These are phyloP conservation scores for Polydrusus cervinus DNA, from an alignment of 2,888 invertebrate genomes.

Conservation along the genomic window DNA sequence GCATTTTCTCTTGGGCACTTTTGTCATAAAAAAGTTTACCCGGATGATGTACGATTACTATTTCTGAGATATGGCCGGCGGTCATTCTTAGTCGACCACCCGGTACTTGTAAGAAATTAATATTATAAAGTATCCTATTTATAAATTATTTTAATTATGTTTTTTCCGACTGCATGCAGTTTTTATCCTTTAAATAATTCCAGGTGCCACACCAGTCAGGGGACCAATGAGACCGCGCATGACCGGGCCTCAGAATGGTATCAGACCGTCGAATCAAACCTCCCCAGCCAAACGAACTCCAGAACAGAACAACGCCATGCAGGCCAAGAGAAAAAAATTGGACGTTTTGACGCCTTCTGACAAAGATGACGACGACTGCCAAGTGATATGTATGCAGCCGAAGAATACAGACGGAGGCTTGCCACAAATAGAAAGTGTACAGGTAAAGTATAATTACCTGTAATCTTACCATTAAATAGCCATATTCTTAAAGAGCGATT, in stretches of 20 bases:
- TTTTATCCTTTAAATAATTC: background rate
- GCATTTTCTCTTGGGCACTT: too few relatives aligned
- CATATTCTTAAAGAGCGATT: too few relatives aligned
- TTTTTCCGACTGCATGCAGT: too few relatives aligned
- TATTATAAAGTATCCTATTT: too few relatives aligned
- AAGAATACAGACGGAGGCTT: slow-evolving; percentile 78
- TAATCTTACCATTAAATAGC: too few relatives aligned
- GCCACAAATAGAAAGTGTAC: slow-evolving; percentile 84
- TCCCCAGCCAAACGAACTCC: slow-evolving; percentile 62
- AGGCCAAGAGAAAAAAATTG: slow-evolving; percentile 73
- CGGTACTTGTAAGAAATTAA: too few relatives aligned
- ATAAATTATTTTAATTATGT: too few relatives aligned
- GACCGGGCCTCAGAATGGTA: slow-evolving; percentile 56
- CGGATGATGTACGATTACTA: too few relatives aligned
- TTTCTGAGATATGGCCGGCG: too few relatives aligned
- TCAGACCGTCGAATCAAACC: slow-evolving; percentile 49
- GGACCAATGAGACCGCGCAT: slow-evolving; percentile 60
- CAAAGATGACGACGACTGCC: slow-evolving; percentile 84
- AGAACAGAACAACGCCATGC: slow-evolving; percentile 69
- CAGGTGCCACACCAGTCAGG: slow-evolving; percentile 48
- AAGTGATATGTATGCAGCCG: slow-evolving; percentile 83
- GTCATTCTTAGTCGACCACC: too few relatives aligned
- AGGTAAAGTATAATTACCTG: slow-evolving; percentile 72
- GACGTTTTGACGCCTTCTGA: slow-evolving; percentile 80
- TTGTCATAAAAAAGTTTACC: too few relatives aligned